A percentile compares a stretch with the other conserved stretches of the same genome.
phyloP scores from a whole-genome alignment of 2,797 vertebrate species.

The Hippocampus kuda region DNA sequence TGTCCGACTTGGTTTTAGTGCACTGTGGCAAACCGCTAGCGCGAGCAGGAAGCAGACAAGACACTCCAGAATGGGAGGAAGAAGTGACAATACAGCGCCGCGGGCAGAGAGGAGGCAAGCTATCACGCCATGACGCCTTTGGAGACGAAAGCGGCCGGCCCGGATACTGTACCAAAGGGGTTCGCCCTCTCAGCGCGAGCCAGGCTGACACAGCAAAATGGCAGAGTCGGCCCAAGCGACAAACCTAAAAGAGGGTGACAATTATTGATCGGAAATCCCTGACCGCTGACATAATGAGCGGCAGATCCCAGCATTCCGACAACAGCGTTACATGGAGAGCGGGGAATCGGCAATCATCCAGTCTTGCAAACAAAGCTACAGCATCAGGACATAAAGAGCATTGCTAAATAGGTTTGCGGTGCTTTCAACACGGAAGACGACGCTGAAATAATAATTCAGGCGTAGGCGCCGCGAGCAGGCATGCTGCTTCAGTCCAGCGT shows the following conservation, averaged over 20 bases:
- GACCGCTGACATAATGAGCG: background rate
- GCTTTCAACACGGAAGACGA: conserved; percentile 11
- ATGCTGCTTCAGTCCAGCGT: conserved; percentile 38
- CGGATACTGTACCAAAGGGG: conserved; percentile 5
- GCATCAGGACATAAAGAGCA: conserved; percentile 5
- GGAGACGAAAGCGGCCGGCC: conserved; percentile 17
- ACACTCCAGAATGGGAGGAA: conserved; percentile 26
- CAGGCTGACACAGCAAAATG: conserved; percentile 36
- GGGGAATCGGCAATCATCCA: conserved; percentile 39
- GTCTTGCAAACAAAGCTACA: background rate
- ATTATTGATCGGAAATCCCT: background rate
- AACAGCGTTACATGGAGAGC: conserved; percentile 36
- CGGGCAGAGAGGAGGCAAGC: background rate
- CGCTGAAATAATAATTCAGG: conserved; percentile 46
- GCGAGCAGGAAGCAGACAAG: conserved; percentile 36
- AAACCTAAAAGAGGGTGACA: background rate
- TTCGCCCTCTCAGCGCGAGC: conserved; percentile 25
- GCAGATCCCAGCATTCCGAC: background rate
- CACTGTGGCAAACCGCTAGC: conserved; percentile 21
- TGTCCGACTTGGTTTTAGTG: conserved; percentile 47
- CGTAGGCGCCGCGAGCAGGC: conserved; percentile 39
- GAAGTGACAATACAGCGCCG: conserved; percentile 21
- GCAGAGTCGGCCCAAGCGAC: background rate
- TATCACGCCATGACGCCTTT: background rate
- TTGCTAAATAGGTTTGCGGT: conserved; percentile 35